Conservation (phyloP, 2,113 vertebrate genomes). For the Cairina moschata region DNA sequence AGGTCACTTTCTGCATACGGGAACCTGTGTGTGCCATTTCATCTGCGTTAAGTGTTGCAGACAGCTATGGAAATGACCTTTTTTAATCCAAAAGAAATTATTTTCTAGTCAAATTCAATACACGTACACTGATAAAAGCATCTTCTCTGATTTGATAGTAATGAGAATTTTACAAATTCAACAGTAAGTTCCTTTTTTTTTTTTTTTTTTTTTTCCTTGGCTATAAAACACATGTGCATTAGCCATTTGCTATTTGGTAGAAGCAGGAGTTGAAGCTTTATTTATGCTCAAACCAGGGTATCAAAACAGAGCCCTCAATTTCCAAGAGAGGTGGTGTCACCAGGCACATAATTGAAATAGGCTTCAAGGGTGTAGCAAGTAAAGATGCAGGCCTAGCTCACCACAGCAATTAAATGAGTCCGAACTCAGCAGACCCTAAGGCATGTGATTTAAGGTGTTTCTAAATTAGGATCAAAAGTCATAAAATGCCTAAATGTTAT, state of each 20-base stretch:
- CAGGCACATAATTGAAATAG: background rate
- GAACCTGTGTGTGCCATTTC: rapidly evolving
- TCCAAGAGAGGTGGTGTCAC: background rate
- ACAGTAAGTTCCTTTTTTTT: background rate
- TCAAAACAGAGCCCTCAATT: background rate
- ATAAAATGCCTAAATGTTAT: background rate
- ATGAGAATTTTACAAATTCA: background rate
- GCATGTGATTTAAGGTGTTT: background rate
- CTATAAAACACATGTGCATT: background rate
- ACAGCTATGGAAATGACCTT: background rate
- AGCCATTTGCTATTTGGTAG: background rate
- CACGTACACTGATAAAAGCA: background rate
- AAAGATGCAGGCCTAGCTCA: background rate
- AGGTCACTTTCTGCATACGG: background rate
- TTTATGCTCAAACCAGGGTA: background rate
- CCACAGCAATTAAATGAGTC: background rate
- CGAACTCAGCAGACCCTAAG: background rate
- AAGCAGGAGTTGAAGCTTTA: background rate
- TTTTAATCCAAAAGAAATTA: background rate
- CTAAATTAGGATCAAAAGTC: background rate
- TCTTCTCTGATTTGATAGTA: background rate
- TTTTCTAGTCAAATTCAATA: background rate
- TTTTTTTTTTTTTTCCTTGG: background rate
- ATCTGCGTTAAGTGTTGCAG: background rate
- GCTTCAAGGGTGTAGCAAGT: background rate